phyloP scores from a whole-genome alignment of 2,888 invertebrate species.

The Heliconius charithonia region DNA sequence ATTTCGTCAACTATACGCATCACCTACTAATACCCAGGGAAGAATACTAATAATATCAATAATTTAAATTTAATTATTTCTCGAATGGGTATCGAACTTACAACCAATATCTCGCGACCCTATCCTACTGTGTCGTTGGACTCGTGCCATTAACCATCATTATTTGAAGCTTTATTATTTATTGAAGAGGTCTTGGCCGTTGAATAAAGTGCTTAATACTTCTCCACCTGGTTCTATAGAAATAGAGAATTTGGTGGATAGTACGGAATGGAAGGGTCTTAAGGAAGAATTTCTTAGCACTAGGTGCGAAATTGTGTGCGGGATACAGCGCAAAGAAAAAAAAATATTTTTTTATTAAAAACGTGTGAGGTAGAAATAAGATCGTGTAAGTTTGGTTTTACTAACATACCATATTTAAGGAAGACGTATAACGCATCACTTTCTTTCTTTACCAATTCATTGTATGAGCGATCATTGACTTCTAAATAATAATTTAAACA shows the following conservation, averaged over 20 bases:
- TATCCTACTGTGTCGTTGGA: not conserved
- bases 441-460: not conserved
- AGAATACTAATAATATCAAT: no score
- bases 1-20: no score
- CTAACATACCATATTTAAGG: not conserved
- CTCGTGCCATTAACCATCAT: not conserved
- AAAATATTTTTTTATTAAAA: no score
- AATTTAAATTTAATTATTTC: no score
- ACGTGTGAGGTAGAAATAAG: no score
- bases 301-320: not conserved
- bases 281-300: not conserved
- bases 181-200: no score
- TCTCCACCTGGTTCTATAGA: no score
- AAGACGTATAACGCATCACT: not conserved
- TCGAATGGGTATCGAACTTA: not conserved
- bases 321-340: not conserved
- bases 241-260: no score
- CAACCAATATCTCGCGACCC: not conserved
- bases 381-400: not conserved
- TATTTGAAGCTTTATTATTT: no score
- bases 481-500: not conserved
- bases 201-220: no score
- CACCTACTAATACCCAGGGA: no score
- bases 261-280: not conserved
- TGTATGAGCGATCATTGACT: not conserved